A percentile compares a stretch with the other conserved stretches of the same genome.
phyloP scores from a whole-genome alignment of 2,797 vertebrate species.

The Enteromius afrohamiltoni region DNA sequence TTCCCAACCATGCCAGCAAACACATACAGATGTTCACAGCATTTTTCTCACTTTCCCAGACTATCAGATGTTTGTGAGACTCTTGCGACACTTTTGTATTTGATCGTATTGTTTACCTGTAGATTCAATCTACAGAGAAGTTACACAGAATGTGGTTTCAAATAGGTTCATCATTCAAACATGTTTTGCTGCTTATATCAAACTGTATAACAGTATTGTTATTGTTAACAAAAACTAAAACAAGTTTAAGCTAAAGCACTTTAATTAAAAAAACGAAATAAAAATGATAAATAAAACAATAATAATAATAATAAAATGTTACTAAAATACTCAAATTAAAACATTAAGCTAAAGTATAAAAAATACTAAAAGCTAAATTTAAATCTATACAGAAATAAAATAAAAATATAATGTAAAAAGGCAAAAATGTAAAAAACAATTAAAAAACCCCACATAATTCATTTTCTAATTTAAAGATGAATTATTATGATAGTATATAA shows the following conservation, averaged over 20 bases:
- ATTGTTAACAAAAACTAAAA: background rate
- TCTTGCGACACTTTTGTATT: background rate
- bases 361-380: background rate
- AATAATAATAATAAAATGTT: no score
- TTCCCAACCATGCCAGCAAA: slow-evolving; percentile 22
- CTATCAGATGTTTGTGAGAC: slow-evolving; percentile 11
- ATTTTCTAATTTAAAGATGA: background rate
- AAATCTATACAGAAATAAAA: background rate
- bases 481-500: background rate
- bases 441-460: background rate
- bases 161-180: background rate
- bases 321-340: background rate
- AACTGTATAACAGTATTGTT: background rate
- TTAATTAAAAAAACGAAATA: background rate
- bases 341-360: background rate
- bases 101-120: background rate
- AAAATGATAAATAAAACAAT: background rate
- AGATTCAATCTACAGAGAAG: background rate
- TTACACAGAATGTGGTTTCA: slow-evolving; percentile 18
- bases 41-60: slow-evolving; percentile 17
- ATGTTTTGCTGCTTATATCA: background rate
- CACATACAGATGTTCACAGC: slow-evolving; percentile 29
- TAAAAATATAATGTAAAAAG: background rate
- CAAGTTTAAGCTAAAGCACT: background rate
- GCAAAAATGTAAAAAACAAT: background rate